Conservation (phyloP, 2,888 invertebrate species). For the Drosophila kambysellisi region DNA sequence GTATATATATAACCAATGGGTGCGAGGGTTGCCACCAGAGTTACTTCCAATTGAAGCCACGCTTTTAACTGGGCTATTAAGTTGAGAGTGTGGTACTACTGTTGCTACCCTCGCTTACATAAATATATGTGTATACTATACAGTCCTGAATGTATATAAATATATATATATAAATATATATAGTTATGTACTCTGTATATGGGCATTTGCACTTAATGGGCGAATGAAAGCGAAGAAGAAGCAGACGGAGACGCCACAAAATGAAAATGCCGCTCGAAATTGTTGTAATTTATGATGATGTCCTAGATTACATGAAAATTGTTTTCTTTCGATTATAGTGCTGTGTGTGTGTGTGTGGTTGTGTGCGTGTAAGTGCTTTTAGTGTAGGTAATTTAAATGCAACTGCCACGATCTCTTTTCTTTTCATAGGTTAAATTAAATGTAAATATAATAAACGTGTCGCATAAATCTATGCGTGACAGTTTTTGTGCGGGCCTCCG, state of each 20-base stretch:
- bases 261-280: constrained; percentile 76
- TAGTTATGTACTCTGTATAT: constrained; percentile 23
- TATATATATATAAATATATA: constrained; percentile 8
- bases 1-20: not conserved
- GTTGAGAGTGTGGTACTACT: not conserved
- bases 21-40: constrained; percentile 16
- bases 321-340: constrained; percentile 80
- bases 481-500: constrained; percentile 63
- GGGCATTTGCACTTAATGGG: constrained; percentile 57
- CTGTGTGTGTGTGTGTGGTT: constrained; percentile 12
- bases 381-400: constrained; percentile 62
- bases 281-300: constrained; percentile 83
- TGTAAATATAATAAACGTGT: constrained; percentile 79
- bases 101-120: constrained; percentile 23
- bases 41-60: not conserved
- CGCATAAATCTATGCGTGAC: constrained; percentile 78
- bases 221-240: constrained; percentile 33
- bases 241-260: constrained; percentile 32
- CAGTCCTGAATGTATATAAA: constrained; percentile 24
- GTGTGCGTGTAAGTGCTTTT: constrained; percentile 35
- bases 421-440: constrained; percentile 72
- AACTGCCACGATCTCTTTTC: constrained; percentile 52
- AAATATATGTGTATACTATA: constrained; percentile 17
- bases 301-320: constrained; percentile 83
- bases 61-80: not conserved